Evolutionary conservation across 2,113 vertebrate species (phyloP).

Genomic region (Clarias gariepinus): DNA sequence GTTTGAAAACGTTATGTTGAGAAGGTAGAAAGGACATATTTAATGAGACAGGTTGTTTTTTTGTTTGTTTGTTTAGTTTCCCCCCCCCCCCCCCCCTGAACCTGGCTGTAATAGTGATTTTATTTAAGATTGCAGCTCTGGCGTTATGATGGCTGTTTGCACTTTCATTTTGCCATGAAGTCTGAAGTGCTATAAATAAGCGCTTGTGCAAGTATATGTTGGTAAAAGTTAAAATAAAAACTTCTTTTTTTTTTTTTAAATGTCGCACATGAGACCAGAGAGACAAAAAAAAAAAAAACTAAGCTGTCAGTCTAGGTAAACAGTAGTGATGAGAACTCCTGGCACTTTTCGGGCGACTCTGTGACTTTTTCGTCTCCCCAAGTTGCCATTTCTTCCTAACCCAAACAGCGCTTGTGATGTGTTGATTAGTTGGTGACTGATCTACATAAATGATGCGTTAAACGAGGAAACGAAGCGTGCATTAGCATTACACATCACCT

Average conservation of each 20-base stretch:
- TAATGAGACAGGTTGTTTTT: neutral
- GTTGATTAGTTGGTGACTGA: neutral
- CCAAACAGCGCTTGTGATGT: neutral
- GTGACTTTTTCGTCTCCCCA: neutral
- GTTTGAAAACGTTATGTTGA: neutral
- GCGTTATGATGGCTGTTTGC: neutral
- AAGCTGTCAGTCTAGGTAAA: neutral
- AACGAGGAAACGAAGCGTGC: neutral
- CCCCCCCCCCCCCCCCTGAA: too few relatives aligned
- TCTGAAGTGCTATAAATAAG: neutral
- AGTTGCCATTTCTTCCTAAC: neutral
- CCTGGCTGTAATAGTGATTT: neutral
- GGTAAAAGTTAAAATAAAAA: neutral
- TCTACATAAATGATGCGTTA: neutral
- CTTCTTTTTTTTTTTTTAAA: neutral
- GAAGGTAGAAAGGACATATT: neutral
- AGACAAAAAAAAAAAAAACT: neutral
- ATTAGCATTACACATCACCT: neutral
- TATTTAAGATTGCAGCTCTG: neutral
- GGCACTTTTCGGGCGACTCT: neutral
- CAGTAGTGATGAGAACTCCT: neutral
- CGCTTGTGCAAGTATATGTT: neutral
- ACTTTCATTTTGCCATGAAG: neutral
- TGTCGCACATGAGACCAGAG: neutral
- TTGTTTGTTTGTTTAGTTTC: too few relatives aligned